These are phyloP conservation scores for Thalassaphorura encarpata DNA, from an alignment of 1,140 invertebrate genomes.

Conservation along the genomic window DNA sequence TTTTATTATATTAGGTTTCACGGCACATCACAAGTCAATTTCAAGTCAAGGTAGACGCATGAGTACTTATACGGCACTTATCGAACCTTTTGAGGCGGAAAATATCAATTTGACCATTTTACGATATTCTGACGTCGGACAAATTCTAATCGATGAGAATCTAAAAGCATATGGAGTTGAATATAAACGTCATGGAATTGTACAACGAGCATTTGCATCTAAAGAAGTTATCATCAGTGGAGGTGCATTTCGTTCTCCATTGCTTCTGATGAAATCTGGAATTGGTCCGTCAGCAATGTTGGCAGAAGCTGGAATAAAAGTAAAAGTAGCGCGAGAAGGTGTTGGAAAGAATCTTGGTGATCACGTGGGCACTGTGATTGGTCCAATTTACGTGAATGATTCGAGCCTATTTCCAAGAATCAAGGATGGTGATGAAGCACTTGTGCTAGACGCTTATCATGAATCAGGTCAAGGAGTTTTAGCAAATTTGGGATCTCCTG, in stretches of 20 bases:
- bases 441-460: neutral
- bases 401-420: neutral
- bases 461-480: neutral
- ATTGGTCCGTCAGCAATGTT: neutral
- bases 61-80: conserved; percentile 3
- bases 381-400: neutral
- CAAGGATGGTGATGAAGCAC: neutral
- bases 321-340: neutral
- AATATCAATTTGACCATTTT: neutral
- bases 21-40: neutral
- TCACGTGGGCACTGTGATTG: neutral
- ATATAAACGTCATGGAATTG: neutral
- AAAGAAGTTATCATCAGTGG: conserved; percentile 62
- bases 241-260: conserved; percentile 38
- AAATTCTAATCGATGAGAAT: neutral
- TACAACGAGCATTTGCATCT: conserved; percentile 34
- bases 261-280: conserved; percentile 2
- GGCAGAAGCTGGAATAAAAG: neutral
- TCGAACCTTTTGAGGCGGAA: conserved; percentile 4
- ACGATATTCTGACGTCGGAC: neutral
- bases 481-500: neutral
- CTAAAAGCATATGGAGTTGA: neutral
- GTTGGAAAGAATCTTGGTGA: neutral
- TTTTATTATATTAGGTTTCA: neutral
- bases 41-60: conserved; percentile 4